Evolutionary conservation across 2,888 invertebrate species (phyloP), one percentile per base, ranked within the genome.

Genomic region (Sussaba pulchella): DNA sequence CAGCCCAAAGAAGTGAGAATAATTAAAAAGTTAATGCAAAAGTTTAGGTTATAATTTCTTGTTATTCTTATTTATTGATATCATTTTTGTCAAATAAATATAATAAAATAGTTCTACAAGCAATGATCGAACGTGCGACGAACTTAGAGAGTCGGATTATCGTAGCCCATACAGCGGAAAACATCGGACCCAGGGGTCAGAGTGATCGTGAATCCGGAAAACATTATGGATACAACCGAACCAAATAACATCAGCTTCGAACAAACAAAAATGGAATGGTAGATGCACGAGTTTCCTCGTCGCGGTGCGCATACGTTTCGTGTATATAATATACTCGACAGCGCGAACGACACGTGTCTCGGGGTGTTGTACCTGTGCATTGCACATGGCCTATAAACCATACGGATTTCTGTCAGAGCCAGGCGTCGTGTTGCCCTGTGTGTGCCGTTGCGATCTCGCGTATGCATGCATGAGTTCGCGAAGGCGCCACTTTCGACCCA

Each of bases 391-490:
- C 67, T 78, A 82, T 85, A 85, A 85, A 85, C 73, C 77, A 85
- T 85, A 72, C 64, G 82, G 82, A 85, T 84, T 85, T 84, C 75
- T 80, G 85, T 84, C 85, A 83, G 75, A 83, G 82, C 75, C 82
- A 85, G 85, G 54, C 81, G 78, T 81, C 73, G 79, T 76, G 78
- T 80, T 80, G 50, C 71, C 76, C 66, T 39, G 52, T 43, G 54
- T 67, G 71, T 66, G 66, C 72, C 39, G 36, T 59, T 41, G 52
- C 54, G 52, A 69, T 69, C 54, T 36, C 69, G 26, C 21, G 9
- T 43, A 45, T 63, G 50, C 67, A 54, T 72, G 45, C 72, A 66
- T 63, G 67, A 72, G 67, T 61, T 70, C 41, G 72, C 21, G 54
- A 67, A 75, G 54, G 61, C 61, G 61, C 69, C 76, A 76, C 80